phyloP scores from a whole-genome alignment of 1,140 invertebrate species.

The Drosophila pruinosa region DNA sequence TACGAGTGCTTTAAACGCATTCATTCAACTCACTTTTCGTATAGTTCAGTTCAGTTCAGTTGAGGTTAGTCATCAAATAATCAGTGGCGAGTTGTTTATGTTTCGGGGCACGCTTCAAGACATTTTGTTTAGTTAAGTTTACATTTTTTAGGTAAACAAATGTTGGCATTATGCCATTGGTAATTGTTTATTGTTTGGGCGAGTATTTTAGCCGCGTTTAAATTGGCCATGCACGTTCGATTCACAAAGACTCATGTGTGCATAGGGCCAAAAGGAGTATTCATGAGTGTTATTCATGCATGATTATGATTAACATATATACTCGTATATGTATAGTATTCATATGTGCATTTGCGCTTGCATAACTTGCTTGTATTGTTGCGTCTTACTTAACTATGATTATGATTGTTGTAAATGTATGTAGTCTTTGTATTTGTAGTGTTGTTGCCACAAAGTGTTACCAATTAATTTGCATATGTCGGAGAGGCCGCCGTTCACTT shows the following conservation, averaged over 20 bases:
- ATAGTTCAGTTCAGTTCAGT: slow-evolving; percentile 10
- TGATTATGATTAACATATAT: slow-evolving; percentile 31
- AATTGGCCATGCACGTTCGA: slow-evolving; percentile 70
- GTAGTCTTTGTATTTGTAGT: slow-evolving; percentile 26
- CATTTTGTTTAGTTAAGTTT: neutral
- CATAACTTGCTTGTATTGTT: slow-evolving; percentile 55
- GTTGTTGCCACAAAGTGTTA: slow-evolving; percentile 63
- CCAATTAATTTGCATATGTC: slow-evolving; percentile 78
- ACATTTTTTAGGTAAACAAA: neutral
- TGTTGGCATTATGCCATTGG: slow-evolving; percentile 18
- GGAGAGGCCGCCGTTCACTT: slow-evolving; percentile 67
- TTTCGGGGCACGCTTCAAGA: slow-evolving; percentile 46
- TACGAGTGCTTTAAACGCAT: slow-evolving; percentile 29
- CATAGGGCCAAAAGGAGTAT: slow-evolving; percentile 12
- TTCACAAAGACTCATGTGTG: slow-evolving; percentile 36
- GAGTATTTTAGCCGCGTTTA: slow-evolving; percentile 23
- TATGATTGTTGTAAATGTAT: slow-evolving; percentile 29
- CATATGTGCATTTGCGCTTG: slow-evolving; percentile 52
- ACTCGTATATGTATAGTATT: neutral
- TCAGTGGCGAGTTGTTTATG: neutral
- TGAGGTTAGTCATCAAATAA: slow-evolving; percentile 22
- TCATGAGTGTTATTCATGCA: slow-evolving; percentile 44
- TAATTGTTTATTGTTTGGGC: slow-evolving; percentile 37
- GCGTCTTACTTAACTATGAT: slow-evolving; percentile 53
- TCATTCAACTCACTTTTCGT: neutral